Percentiles rank a stretch among this genome's conserved stretches.
Evolutionary conservation across 1,140 invertebrate species (phyloP).

Genomic region (Papilio aristodemus): DNA sequence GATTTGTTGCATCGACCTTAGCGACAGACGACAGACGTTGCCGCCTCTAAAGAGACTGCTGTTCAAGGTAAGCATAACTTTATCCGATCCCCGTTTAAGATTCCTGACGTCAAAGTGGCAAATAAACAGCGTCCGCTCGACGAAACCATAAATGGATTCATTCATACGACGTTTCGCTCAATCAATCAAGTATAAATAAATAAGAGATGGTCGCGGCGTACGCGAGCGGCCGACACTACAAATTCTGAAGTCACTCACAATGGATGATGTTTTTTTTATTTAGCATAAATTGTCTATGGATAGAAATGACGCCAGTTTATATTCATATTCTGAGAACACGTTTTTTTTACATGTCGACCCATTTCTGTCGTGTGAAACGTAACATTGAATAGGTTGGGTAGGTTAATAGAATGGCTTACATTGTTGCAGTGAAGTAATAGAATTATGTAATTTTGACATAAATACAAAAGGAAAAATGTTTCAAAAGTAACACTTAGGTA

Average conservation of each 20-base stretch:
- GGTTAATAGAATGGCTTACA: constrained; percentile 6
- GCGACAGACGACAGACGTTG: not conserved
- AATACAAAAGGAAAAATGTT: too few species aligned
- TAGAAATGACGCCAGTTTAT: constrained; percentile 47
- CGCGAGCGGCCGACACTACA: constrained; percentile 57
- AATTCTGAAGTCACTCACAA: constrained; percentile 67
- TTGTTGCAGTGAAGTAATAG: constrained; percentile 1
- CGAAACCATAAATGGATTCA: constrained; percentile 75
- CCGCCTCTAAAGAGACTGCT: constrained; percentile 13
- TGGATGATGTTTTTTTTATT: constrained; percentile 51
- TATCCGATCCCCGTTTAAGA: constrained; percentile 59
- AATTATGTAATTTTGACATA: not conserved
- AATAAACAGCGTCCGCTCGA: constrained; percentile 65
- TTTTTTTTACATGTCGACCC: constrained; percentile 37
- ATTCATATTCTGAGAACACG: constrained; percentile 47
- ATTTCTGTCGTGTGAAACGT: constrained; percentile 22
- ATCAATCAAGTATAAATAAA: constrained; percentile 74
- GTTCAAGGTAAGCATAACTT: constrained; percentile 47
- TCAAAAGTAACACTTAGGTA: too few species aligned
- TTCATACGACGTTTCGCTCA: constrained; percentile 69
- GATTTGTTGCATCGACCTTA: too few species aligned
- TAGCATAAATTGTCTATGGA: constrained; percentile 42
- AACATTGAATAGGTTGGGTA: constrained; percentile 18
- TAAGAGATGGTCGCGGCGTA: constrained; percentile 67
- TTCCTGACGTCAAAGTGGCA: constrained; percentile 69